These are phyloP conservation scores for Prorops nasuta DNA, from an alignment of 1,140 invertebrate species.

Conservation along the genomic window DNA sequence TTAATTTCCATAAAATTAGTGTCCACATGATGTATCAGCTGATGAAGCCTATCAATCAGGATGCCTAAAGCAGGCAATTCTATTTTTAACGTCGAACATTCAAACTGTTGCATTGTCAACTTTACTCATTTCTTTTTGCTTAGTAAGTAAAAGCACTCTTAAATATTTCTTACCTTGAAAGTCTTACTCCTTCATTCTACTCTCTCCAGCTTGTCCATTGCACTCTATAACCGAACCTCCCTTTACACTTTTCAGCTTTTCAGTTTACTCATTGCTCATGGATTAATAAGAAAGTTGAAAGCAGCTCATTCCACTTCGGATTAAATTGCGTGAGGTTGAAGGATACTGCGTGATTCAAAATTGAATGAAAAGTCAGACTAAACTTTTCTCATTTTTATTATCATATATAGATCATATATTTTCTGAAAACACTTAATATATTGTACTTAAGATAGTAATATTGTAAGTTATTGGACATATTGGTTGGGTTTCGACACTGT, in stretches of 20 bases:
- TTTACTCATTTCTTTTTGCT: conserved; percentile 22
- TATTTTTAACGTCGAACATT: conserved; percentile 31
- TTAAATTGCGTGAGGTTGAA: no score
- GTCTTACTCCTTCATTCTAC: no score
- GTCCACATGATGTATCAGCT: no score
- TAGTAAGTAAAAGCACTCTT: conserved; percentile 20
- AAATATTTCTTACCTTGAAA: not conserved
- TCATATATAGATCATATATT: conserved; percentile 52
- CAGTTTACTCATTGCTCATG: no score
- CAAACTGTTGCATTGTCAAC: conserved; percentile 22
- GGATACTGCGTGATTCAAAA: conserved; percentile 11
- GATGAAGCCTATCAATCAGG: conserved; percentile 28
- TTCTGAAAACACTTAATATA: conserved; percentile 51
- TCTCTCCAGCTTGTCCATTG: no score
- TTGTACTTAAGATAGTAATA: conserved; percentile 47
- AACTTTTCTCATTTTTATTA: conserved; percentile 46
- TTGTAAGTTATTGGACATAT: conserved; percentile 46
- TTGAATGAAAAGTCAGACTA: conserved; percentile 23
- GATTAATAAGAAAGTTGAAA: no score
- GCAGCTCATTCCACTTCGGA: no score
- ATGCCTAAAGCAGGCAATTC: conserved; percentile 25
- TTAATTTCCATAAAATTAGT: no score
- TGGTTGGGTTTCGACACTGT: conserved; percentile 32
- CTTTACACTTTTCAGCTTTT: no score
- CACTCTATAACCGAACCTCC: no score